A percentile compares a stretch with the other conserved stretches of the same genome.
Conservation (phyloP, 2,113 vertebrate species). For the Equus quagga region DNA sequence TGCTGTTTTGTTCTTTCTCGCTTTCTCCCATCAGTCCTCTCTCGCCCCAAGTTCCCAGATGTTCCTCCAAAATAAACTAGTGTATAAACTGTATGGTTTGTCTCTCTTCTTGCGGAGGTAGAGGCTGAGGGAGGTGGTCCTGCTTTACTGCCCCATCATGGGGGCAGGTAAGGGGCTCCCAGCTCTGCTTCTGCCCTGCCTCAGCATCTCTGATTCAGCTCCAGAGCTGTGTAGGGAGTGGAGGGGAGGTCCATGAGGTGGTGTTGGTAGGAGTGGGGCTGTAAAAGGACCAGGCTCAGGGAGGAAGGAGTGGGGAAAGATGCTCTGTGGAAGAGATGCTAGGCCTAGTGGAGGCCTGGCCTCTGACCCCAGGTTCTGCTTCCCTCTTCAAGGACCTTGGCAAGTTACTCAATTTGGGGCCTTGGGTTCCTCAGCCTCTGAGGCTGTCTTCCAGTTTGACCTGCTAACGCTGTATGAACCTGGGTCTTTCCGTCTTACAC, state of each 20-base stretch:
- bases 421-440: background rate
- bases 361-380: background rate
- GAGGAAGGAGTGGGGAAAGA: background rate
- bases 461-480: background rate
- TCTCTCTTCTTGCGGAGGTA: background rate
- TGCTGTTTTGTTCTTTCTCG: background rate
- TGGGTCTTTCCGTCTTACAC: background rate
- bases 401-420: background rate
- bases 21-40: background rate
- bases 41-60: background rate
- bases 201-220: background rate
- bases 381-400: background rate
- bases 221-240: background rate
- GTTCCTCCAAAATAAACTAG: slow-evolving; percentile 57
- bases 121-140: background rate
- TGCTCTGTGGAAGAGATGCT: background rate
- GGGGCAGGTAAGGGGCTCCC: background rate
- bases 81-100: background rate
- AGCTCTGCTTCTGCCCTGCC: background rate
- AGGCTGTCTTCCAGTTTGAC: background rate
- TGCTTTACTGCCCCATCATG: background rate
- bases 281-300: background rate
- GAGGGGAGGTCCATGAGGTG: accelerated
- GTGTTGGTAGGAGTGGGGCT: background rate
- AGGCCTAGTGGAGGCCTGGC: background rate